These are phyloP conservation scores for Steatocranus sp. DNA, from an alignment of 2,797 vertebrate species.

Conservation along the genomic window DNA sequence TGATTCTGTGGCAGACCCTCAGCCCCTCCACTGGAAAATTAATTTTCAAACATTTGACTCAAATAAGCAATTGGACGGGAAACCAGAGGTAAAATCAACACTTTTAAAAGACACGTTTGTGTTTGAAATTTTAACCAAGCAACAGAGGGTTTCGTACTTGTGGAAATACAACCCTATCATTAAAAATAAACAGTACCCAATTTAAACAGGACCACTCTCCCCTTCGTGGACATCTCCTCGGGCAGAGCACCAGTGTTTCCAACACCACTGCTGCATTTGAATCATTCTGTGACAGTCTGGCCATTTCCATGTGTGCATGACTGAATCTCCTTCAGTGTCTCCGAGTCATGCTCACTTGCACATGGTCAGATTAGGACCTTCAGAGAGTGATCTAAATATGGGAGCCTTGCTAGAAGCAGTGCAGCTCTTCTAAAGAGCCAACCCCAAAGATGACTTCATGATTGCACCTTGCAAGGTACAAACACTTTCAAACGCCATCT, in stretches of 20 bases:
- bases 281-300: not conserved
- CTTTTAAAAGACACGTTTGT: not conserved
- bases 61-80: accelerated
- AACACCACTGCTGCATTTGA: not conserved
- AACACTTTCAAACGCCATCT: not conserved
- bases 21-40: not conserved
- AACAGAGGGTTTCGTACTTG: not conserved
- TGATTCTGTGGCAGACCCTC: not conserved
- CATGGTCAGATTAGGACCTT: not conserved
- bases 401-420: not conserved
- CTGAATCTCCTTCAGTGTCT: not conserved
- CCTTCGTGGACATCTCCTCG: not conserved
- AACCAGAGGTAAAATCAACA: not conserved
- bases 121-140: not conserved
- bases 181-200: not conserved
- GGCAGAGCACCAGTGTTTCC: not conserved
- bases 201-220: not conserved
- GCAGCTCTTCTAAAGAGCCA: not conserved
- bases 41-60: not conserved
- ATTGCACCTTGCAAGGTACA: not conserved
- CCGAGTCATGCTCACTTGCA: not conserved
- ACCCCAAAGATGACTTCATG: not conserved
- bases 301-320: not conserved
- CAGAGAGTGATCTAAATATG: not conserved
- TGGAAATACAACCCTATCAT: not conserved